Base-by-base conservation (phyloP, 2,888 invertebrate species). In the Elegia similella region DNA sequence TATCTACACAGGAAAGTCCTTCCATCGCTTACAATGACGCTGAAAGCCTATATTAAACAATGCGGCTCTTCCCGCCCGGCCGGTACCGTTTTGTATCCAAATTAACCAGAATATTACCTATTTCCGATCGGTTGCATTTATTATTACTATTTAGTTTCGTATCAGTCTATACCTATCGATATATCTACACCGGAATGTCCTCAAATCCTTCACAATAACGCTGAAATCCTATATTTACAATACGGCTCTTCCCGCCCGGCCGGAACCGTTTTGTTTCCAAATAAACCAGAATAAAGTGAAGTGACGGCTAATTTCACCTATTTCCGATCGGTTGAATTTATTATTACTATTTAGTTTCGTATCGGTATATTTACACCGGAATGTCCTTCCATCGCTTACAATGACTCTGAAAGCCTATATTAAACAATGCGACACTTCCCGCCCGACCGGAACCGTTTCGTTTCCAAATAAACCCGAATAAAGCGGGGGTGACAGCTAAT, bases 391-490 rank as follows among this genome's bases (percentile, higher is more conserved):
- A 23, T 2, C 5, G 23, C 23, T 23, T 2, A 38, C 38, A 38
- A 38, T n/a, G 38, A 12, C 12, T 5, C 12, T 38, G 38, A 1
- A 38, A 38, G 38, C n/a, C 38, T 12, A 38, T n/a, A 38, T 38
- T 38, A 38, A n/a, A 38, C 38, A 46, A 46, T n/a, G 23, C 46
- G n/a, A 6, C 46, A 46, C 46, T 29, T n/a, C 46, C 46, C 29
- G 16, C 17, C 38, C 17, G 42, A 12, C 44, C 44, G 46, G 46
- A 23, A 46, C 12, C 23, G 46, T 46, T 46, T 46, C 23, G 46
- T 46, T 46, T 23, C 46, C 17, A 46, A 46, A 46, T 46, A 46
- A 46, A 46, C 46, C 17, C 23, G 46, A 46, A 46, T 29, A 46
- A 46, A 46, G 46, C 46, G 12, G 12, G 7, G n/a, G 12, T 29